Percentiles rank a stretch among this genome's conserved stretches.
phyloP scores from a whole-genome alignment of 2,888 invertebrate species.

The Peribatodes rhomboidaria region DNA sequence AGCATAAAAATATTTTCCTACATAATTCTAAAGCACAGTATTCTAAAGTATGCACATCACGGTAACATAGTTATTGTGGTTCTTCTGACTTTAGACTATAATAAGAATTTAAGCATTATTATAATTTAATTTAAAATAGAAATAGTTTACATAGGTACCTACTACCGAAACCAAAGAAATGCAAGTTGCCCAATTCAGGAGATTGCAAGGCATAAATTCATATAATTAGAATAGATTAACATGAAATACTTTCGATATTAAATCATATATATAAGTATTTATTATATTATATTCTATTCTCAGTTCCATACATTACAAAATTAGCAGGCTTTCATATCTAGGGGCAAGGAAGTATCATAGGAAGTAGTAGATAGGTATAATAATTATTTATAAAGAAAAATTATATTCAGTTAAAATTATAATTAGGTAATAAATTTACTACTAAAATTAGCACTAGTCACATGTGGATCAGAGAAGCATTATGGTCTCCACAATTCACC shows the following conservation, averaged over 20 bases:
- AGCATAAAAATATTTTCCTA: constrained; percentile 49
- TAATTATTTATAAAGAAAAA: constrained; percentile 67
- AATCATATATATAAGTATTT: neutral
- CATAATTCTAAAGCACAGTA: constrained; percentile 46
- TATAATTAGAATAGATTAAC: neutral
- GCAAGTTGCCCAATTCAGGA: neutral
- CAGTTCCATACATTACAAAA: neutral
- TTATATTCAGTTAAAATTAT: constrained; percentile 76
- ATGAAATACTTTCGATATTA: neutral
- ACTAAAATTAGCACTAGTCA: constrained; percentile 75
- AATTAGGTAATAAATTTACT: constrained; percentile 69
- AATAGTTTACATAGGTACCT: constrained; percentile 23
- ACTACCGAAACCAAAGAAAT: constrained; percentile 17
- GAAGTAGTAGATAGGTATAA: constrained; percentile 65
- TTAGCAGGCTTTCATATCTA: neutral
- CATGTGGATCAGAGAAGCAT: constrained; percentile 60
- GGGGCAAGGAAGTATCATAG: constrained; percentile 64
- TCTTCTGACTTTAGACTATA: constrained; percentile 21
- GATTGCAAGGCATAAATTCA: constrained; percentile 1
- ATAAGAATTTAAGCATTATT: constrained; percentile 28
- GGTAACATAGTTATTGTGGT: constrained; percentile 44
- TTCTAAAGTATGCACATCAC: constrained; percentile 45
- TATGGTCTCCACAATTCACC: constrained; percentile 54
- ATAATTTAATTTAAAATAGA: constrained; percentile 24
- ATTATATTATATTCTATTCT: neutral